These are phyloP conservation scores for Thaumatotibia leucotreta DNA, from an alignment of 1,140 invertebrate genomes.

Conservation along the genomic window DNA sequence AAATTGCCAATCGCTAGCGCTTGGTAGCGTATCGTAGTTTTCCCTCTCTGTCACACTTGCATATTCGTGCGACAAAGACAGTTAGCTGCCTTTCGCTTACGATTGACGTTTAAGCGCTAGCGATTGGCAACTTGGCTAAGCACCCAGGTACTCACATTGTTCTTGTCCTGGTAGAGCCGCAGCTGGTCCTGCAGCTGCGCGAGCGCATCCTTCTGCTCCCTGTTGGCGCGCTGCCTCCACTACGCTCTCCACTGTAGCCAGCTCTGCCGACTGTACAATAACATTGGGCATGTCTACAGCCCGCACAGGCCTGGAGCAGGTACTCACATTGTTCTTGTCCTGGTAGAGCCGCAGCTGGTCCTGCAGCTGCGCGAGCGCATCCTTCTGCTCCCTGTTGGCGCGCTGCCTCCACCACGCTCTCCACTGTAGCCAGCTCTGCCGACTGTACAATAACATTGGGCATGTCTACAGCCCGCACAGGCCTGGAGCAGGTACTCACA, in stretches of 20 bases:
- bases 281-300: too few species aligned
- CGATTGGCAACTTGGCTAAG: too few species aligned
- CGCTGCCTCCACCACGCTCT: conserved; percentile 54
- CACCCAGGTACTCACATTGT: conserved; percentile 88
- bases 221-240: conserved; percentile 50
- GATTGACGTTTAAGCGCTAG: too few species aligned
- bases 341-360: conserved; percentile 81
- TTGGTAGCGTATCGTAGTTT: too few species aligned
- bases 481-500: conserved; percentile 80
- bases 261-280: conserved; percentile 34
- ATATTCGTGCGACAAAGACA: too few species aligned
- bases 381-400: conserved; percentile 47
- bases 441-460: conserved; percentile 25
- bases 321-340: conserved; percentile 87
- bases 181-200: conserved; percentile 77
- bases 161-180: conserved; percentile 83
- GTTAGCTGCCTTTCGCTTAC: too few species aligned
- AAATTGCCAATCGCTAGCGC: too few species aligned
- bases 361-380: conserved; percentile 67
- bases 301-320: too few species aligned
- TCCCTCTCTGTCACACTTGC: too few species aligned
- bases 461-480: too few species aligned
- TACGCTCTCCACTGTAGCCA: conserved; percentile 52
- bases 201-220: conserved; percentile 57
- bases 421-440: conserved; percentile 50